A percentile compares a stretch with the other conserved stretches of the same genome.
Conservation (phyloP, 1,140 invertebrate genomes). For the Mya arenaria region DNA sequence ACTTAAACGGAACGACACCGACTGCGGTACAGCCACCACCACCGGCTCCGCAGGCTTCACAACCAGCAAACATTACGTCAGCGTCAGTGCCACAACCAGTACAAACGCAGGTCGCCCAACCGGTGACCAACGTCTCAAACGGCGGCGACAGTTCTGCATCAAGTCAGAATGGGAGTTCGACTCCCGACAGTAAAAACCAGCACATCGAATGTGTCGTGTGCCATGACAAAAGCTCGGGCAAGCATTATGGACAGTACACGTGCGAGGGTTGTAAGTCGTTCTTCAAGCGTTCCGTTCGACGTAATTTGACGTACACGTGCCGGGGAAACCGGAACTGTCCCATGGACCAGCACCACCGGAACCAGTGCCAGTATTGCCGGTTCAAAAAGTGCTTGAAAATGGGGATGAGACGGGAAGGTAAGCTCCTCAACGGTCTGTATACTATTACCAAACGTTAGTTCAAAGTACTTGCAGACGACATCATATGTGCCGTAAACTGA, state of each 20-base stretch:
- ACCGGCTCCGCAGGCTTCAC: conserved; percentile 57
- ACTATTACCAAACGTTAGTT: too few species aligned
- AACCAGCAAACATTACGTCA: conserved; percentile 57
- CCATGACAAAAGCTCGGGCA: conserved; percentile 98
- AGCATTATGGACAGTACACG: conserved; percentile 99
- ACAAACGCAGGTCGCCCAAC: conserved; percentile 64
- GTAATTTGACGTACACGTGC: conserved; percentile 99
- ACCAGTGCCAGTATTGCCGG: conserved; percentile 99
- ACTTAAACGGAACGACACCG: conserved; percentile 65
- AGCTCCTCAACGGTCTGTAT: conserved; percentile 83
- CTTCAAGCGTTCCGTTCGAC: conserved; percentile 98
- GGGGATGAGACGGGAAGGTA: conserved; percentile 99
- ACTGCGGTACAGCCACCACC: conserved; percentile 60
- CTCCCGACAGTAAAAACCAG: conserved; percentile 76
- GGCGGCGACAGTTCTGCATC: conserved; percentile 48
- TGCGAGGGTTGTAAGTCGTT: conserved; percentile 94
- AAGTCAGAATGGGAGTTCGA: conserved; percentile 64
- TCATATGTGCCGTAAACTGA: too few species aligned
- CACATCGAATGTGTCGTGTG: conserved; percentile 95
- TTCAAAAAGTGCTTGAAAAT: conserved; percentile 99
- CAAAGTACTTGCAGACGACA: too few species aligned
- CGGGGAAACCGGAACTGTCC: conserved; percentile 98
- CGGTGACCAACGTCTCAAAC: conserved; percentile 46
- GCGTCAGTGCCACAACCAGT: conserved; percentile 56
- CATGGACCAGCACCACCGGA: conserved; percentile 99